Base-by-base conservation (phyloP, 2,113 vertebrate genomes). In the Acanthisitta chloris region DNA sequence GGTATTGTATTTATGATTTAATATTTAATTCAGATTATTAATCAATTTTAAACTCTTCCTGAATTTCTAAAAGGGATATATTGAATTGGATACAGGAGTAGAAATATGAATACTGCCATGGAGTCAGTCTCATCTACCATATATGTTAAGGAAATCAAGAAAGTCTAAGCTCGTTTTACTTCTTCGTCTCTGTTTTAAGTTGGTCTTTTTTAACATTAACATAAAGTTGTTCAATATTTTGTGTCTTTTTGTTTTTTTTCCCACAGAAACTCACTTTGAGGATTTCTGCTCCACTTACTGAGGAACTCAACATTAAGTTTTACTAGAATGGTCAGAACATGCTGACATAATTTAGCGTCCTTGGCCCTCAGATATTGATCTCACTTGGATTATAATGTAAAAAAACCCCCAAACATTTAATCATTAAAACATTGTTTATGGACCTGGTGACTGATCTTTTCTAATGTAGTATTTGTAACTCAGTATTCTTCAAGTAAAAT, bases 231-330 rank as follows among this genome's bases (percentile, higher is more conserved):
- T 94, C 3, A 38, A 88, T 88, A 14, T 38, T 86, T 91, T 87
- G 3, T 77, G 23, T 90, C 18, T 67, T 19, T 82, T 80, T 69
- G 83, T 72, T 34, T 80, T 69, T 85, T 72, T 34, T 92, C n/a
- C 40, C 74, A 82, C 73, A 98, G 96, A 96, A 97, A 96, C 70
- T 97, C 48, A 79, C 19, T 77, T 51, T 97, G 45, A 4, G 17
- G 46, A 90, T 97, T 94, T 97, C 92, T 80, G 66, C 52, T 59
- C 86, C 92, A 23, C 80, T 97, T 89, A 96, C 72, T 69, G 42
- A 85, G 29, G 86, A 96, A 20, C 59, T 98, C 69, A 91, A 72
- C 61, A 66, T 97, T 36, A 67, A 10, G 14, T 33, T 97, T 51
- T 65, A 92, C 17, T 90, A 94, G 31, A 83, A 65, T 38, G 67